phyloP scores from a whole-genome alignment of 2,113 vertebrate genomes.

The Dipodomys spectabilis region DNA sequence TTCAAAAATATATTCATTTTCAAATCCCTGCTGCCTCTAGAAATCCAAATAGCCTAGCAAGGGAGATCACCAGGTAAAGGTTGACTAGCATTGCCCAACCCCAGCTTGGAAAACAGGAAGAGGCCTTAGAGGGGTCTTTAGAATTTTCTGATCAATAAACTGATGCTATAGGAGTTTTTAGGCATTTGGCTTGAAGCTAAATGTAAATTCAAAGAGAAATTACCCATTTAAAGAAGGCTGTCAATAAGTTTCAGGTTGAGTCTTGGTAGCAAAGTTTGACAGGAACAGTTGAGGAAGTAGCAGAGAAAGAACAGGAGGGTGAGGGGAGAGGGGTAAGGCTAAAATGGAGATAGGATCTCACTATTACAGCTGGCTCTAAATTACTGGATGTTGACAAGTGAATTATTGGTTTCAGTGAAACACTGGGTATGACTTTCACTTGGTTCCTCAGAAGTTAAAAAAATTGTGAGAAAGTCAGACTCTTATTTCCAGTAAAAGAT shows the following conservation, averaged over 20 bases:
- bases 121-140: not conserved
- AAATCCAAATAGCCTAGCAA: conserved; percentile 63
- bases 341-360: not conserved
- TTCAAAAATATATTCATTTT: conserved; percentile 54
- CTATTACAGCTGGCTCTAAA: not conserved
- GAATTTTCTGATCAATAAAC: not conserved
- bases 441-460: not conserved
- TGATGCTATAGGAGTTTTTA: not conserved
- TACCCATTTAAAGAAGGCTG: conserved; percentile 8
- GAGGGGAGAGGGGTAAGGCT: not conserved
- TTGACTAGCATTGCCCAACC: not conserved
- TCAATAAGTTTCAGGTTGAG: conserved; percentile 42
- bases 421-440: not conserved
- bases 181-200: conserved; percentile 63
- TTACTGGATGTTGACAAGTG: not conserved
- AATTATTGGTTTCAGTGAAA: not conserved
- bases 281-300: conserved; percentile 27
- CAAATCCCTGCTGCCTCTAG: conserved; percentile 66
- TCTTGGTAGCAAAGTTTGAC: conserved; percentile 34
- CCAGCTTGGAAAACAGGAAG: not conserved
- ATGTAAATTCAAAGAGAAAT: conserved; percentile 48
- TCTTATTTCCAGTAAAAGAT: not conserved
- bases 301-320: not conserved
- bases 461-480: not conserved
- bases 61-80: not conserved